Evolutionary conservation across 1,140 invertebrate genomes (phyloP).

Genomic region (Zaprionus nigranus): DNA sequence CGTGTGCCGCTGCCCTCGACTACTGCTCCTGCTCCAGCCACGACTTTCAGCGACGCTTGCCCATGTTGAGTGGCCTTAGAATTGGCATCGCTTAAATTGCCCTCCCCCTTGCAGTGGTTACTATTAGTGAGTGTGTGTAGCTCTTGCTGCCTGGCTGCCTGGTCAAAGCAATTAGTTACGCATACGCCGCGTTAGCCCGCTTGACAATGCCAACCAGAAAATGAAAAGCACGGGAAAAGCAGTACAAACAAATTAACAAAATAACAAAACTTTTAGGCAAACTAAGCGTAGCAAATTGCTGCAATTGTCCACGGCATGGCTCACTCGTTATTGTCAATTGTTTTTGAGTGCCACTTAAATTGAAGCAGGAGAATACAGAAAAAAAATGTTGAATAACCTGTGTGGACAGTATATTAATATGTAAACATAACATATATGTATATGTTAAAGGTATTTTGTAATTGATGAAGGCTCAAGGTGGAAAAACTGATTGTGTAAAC

Average conservation of each 20-base stretch:
- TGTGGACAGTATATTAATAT: no score
- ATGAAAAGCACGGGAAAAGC: conserved; percentile 15
- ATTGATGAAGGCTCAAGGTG: no score
- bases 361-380: background rate
- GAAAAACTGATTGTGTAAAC: background rate
- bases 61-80: conserved; percentile 51
- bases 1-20: background rate
- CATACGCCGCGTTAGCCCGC: conserved; percentile 48
- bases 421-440: no score
- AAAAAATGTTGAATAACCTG: background rate
- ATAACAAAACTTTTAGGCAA: conserved; percentile 42
- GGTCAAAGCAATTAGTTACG: conserved; percentile 64
- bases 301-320: background rate
- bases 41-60: conserved; percentile 8
- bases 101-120: conserved; percentile 10
- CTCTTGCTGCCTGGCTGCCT: conserved; percentile 29
- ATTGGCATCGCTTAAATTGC: conserved; percentile 59
- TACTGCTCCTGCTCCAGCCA: background rate
- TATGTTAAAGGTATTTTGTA: no score
- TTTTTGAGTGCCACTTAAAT: background rate
- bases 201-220: conserved; percentile 21
- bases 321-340: conserved; percentile 23
- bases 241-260: conserved; percentile 42
- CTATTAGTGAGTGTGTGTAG: conserved; percentile 8
- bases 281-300: conserved; percentile 36